phyloP scores from a whole-genome alignment of 2,113 vertebrate genomes.

The Otolemur garnettii region DNA sequence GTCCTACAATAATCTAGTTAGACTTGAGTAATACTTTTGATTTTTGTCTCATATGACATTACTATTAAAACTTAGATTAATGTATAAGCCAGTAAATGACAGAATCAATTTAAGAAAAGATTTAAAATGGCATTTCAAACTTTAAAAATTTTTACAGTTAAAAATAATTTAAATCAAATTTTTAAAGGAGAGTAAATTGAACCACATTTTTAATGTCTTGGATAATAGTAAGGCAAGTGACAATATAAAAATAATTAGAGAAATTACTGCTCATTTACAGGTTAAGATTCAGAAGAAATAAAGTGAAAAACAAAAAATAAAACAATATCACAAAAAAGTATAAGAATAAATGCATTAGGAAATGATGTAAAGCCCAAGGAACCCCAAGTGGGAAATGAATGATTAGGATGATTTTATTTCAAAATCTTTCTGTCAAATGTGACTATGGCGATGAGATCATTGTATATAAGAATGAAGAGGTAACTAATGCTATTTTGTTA shows the following conservation, averaged over 20 bases:
- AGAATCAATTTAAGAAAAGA: background rate
- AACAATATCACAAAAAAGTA: background rate
- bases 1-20: background rate
- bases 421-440: background rate
- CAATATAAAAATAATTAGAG: background rate
- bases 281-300: constrained; percentile 9
- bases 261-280: background rate
- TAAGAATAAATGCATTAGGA: constrained; percentile 2
- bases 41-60: background rate
- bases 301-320: background rate
- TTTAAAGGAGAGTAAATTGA: background rate
- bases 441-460: background rate
- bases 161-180: background rate
- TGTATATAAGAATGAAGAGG: background rate
- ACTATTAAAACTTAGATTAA: background rate
- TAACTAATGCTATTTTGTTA: background rate
- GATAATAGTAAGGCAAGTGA: background rate
- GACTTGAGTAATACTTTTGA: background rate
- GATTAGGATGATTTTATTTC: background rate
- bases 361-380: background rate
- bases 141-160: background rate
- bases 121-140: background rate
- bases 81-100: background rate
- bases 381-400: background rate
- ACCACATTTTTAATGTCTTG: background rate